Conservation (phyloP, 2,113 vertebrate genomes). For the Gnathonemus echidnorhynchus region DNA sequence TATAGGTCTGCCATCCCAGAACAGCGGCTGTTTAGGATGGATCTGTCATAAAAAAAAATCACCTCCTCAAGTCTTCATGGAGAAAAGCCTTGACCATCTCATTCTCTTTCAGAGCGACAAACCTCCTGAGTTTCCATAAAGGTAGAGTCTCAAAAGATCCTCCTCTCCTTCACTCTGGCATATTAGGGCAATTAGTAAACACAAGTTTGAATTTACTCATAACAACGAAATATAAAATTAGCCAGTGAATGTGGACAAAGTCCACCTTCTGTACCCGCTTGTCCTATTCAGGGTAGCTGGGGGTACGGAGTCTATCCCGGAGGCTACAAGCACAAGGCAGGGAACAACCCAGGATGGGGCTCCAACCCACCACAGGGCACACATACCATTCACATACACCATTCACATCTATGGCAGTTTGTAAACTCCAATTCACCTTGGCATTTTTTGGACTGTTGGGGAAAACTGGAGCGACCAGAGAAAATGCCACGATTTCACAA, state of each 20-base stretch:
- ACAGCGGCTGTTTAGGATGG: neutral
- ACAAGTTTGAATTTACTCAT: neutral
- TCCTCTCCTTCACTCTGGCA: neutral
- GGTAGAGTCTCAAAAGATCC: neutral
- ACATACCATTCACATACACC: neutral
- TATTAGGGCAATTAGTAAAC: neutral
- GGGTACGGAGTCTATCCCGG: neutral
- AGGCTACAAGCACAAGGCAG: neutral
- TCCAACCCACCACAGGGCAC: neutral
- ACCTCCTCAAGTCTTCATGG: neutral
- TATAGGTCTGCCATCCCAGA: neutral
- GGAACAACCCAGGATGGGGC: neutral
- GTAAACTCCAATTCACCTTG: neutral
- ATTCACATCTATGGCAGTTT: neutral
- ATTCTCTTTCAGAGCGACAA: neutral
- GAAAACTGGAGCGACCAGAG: too few species aligned
- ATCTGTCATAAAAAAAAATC: neutral
- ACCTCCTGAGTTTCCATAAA: neutral
- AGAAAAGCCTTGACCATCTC: neutral
- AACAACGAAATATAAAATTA: neutral
- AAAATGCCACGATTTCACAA: too few species aligned
- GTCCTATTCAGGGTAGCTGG: neutral
- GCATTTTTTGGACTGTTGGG: neutral
- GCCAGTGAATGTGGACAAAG: neutral
- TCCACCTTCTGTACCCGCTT: neutral